These are phyloP conservation scores for Stenurella melanura DNA, from an alignment of 2,888 invertebrate genomes.

Conservation along the genomic window DNA sequence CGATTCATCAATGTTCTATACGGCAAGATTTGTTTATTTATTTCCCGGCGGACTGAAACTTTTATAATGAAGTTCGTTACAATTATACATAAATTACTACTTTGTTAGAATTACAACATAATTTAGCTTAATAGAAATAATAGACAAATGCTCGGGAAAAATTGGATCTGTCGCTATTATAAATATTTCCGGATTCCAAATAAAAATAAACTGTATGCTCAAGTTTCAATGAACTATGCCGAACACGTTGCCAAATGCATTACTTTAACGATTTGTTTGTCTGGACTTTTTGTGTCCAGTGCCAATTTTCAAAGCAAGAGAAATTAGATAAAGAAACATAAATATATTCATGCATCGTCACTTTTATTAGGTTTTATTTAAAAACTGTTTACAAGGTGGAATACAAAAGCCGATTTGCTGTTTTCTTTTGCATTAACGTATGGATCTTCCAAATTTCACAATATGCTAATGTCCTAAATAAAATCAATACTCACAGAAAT, in stretches of 20 bases:
- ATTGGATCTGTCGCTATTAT: background rate
- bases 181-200: slow-evolving; percentile 10
- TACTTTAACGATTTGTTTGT: slow-evolving; percentile 24
- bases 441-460: too few relatives aligned
- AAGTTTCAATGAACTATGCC: slow-evolving; percentile 1
- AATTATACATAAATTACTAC: background rate
- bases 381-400: too few relatives aligned
- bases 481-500: too few relatives aligned
- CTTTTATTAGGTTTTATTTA: background rate
- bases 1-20: background rate
- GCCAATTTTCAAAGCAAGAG: background rate
- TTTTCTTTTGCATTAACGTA: too few relatives aligned
- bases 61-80: slow-evolving; percentile 4
- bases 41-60: background rate
- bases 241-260: slow-evolving; percentile 20
- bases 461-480: too few relatives aligned
- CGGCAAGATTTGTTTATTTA: background rate
- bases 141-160: background rate
- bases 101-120: background rate
- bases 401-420: too few relatives aligned
- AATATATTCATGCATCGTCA: background rate
- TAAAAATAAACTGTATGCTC: slow-evolving; percentile 5
- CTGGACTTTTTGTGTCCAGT: background rate
- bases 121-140: background rate
- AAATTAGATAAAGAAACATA: background rate